Evolutionary conservation across 2,888 invertebrate species (phyloP).

Genomic region (Listrodromus nycthemerus): DNA sequence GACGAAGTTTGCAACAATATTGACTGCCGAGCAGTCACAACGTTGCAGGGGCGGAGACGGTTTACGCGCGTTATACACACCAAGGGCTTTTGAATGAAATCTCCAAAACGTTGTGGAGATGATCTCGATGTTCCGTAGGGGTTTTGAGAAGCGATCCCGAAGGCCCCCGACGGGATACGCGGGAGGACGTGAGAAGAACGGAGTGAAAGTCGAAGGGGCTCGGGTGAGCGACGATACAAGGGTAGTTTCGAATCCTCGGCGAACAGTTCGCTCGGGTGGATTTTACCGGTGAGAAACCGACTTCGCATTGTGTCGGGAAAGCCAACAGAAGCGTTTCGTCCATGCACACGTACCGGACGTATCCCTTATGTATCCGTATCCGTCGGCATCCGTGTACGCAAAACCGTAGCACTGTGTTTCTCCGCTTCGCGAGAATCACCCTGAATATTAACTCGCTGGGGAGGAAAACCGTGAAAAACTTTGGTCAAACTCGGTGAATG

Average conservation of each 20-base stretch:
- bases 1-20: slow-evolving; percentile 34
- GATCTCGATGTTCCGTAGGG: neutral
- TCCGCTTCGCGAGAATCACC: neutral
- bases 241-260: slow-evolving; percentile 36
- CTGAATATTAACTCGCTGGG: slow-evolving; percentile 31
- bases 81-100: slow-evolving; percentile 15
- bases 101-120: slow-evolving; percentile 20
- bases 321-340: slow-evolving; percentile 22
- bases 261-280: slow-evolving; percentile 5
- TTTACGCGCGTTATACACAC: slow-evolving; percentile 2
- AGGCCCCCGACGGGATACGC: slow-evolving; percentile 10
- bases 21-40: neutral
- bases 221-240: slow-evolving; percentile 12
- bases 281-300: slow-evolving; percentile 29
- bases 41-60: neutral
- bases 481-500: slow-evolving; percentile 56
- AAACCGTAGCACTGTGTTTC: neutral
- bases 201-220: neutral
- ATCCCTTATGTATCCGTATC: neutral
- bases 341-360: neutral
- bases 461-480: slow-evolving; percentile 20
- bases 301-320: slow-evolving; percentile 36
- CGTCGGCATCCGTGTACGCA: neutral
- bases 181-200: slow-evolving; percentile 6
- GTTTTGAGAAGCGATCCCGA: neutral